Evolutionary conservation across 2,888 invertebrate species (phyloP).

Genomic region (Ophonus ardosiacus): DNA sequence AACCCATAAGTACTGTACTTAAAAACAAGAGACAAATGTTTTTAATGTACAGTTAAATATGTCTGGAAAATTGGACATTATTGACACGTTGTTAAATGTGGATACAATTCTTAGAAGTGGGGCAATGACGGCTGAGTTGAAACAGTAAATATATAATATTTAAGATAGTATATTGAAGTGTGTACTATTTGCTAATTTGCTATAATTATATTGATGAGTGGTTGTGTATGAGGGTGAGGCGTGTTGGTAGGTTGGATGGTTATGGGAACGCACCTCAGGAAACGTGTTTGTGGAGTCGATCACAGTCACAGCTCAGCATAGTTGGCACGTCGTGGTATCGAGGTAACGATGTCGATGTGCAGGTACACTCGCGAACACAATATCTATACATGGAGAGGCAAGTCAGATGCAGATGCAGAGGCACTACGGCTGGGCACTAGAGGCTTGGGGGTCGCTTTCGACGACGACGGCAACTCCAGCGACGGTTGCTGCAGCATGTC

Average conservation of each 20-base stretch:
- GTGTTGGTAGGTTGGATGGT: neutral
- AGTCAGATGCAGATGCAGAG: neutral
- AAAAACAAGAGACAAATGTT: too few species aligned
- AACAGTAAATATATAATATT: too few species aligned
- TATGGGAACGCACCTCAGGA: conserved; percentile 36
- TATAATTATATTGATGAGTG: too few species aligned
- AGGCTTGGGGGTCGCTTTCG: neutral
- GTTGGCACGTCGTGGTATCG: conserved; percentile 38
- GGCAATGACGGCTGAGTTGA: too few species aligned
- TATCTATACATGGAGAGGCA: conserved; percentile 6
- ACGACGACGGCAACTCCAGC: neutral
- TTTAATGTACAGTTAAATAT: too few species aligned
- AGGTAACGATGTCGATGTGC: conserved; percentile 30
- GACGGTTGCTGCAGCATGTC: neutral
- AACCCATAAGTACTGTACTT: too few species aligned
- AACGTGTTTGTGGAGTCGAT: neutral
- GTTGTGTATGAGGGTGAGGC: too few species aligned
- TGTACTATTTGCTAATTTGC: too few species aligned
- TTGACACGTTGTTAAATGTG: too few species aligned
- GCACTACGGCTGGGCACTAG: conserved; percentile 27
- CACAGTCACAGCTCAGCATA: conserved; percentile 4
- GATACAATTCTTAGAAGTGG: too few species aligned
- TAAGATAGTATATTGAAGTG: too few species aligned
- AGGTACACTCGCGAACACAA: conserved; percentile 34
- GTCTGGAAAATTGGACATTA: too few species aligned